Base-by-base conservation (phyloP, 2,888 invertebrate species). In the Merodon equestris region DNA sequence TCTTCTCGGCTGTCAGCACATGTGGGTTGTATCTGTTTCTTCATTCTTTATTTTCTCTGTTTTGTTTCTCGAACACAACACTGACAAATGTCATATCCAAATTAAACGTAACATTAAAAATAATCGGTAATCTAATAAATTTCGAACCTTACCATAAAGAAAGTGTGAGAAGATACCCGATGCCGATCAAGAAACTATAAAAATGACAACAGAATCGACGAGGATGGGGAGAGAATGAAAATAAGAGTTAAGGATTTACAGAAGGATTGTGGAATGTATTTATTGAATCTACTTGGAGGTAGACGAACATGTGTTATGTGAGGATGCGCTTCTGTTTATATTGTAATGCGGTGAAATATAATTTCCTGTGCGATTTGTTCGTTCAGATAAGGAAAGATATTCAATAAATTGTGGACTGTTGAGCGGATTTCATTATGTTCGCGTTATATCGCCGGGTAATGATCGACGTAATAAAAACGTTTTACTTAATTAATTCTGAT, bases 401-500 rank as follows among this genome's bases (percentile, higher is more conserved):
- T 72, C 66, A 61, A 77, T 73, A 73, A 73, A 77, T 73, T 61
- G 47, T 2, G 13, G 19, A 40, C n/a, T 40, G 10, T 4, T 14
- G 0, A 18, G 12, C 18, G 9, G 42, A 14, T 34, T 42, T 54
- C 47, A 10, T 57, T 50, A 10, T 38, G 53, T 19, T 47, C 38
- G 27, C 27, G 9, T 4, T 14, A 18, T 45, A 12, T 63, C 42
- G 50, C 50, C 58, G 48, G 67, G 63, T 74, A 48, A 53, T 48
- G 58, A 68, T 74, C 64, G 44, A 3, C 40, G 77, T 54, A 73
- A 73, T 77, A 77, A 79, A 79, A 74, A 74, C 74, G 74, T 79
- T 79, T 79, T 79, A 70, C 45, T 79, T 79, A 79, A 79, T 79
- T 63, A 79, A 79, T 79, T 79, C 68, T 45, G 74, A 74, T 79